Evolutionary conservation across 2,888 invertebrate species (phyloP).

Genomic region (Acanthosepion esculentum): DNA sequence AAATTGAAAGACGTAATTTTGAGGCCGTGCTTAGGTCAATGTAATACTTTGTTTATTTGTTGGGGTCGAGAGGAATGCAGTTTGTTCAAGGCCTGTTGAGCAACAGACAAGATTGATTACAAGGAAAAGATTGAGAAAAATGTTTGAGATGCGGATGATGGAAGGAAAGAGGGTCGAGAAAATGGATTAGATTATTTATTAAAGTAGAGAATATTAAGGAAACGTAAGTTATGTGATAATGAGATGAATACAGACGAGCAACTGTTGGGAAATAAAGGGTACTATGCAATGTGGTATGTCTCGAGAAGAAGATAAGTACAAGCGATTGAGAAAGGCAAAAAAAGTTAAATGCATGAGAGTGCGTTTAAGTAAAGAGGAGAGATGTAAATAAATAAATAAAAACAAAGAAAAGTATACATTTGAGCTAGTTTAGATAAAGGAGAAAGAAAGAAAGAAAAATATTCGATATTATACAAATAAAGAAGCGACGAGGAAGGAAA

Average conservation of each 20-base stretch:
- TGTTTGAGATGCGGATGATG: not conserved
- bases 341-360: too few relatives aligned
- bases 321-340: too few relatives aligned
- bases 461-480: too few relatives aligned
- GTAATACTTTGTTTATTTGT: not conserved
- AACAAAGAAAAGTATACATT: not conserved
- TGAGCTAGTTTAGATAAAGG: not conserved
- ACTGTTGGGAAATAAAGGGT: too few relatives aligned
- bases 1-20: not conserved
- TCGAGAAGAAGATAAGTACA: too few relatives aligned
- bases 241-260: too few relatives aligned
- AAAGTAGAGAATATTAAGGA: too few relatives aligned
- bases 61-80: not conserved
- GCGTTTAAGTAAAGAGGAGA: too few relatives aligned
- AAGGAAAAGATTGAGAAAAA: not conserved
- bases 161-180: not conserved
- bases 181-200: too few relatives aligned
- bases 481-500: too few relatives aligned
- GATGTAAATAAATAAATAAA: not conserved
- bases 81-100: not conserved
- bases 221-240: too few relatives aligned
- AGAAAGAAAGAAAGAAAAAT: not conserved
- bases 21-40: not conserved
- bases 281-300: too few relatives aligned
- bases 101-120: conserved; percentile 15